Evolutionary conservation across 64 coral and sea anemone species (phyloP).

Genomic region (Platygyra sinensis): DNA sequence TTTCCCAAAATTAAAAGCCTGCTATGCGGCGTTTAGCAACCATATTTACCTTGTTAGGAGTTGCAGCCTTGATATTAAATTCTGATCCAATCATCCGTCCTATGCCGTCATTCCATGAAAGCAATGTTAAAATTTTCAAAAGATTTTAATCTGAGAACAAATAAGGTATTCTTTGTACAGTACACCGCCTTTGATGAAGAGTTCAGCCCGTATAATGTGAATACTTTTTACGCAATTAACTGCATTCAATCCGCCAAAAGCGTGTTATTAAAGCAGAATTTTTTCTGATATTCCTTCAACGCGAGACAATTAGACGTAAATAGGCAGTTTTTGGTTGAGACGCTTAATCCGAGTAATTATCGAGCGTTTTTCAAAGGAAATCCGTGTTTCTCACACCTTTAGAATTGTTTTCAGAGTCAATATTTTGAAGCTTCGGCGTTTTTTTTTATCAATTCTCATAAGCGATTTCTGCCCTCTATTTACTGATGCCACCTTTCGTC

Average conservation of each 20-base stretch:
- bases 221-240: neutral
- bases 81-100: neutral
- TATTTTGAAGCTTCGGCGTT: slow-evolving; percentile 14
- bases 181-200: neutral
- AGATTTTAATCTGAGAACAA: neutral
- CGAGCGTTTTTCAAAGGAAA: neutral
- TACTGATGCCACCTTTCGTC: slow-evolving; percentile 20
- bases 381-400: neutral
- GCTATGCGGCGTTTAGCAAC: neutral
- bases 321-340: neutral
- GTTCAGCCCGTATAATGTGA: neutral
- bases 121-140: neutral
- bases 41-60: neutral
- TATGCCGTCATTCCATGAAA: neutral
- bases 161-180: slow-evolving; percentile 2
- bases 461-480: slow-evolving; percentile 22
- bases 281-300: neutral
- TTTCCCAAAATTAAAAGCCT: neutral
- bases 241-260: neutral
- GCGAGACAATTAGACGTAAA: neutral
- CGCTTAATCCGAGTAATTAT: neutral
- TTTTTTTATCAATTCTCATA: slow-evolving; percentile 6
- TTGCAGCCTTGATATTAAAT: neutral
- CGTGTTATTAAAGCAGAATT: neutral
- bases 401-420: slow-evolving; percentile 28